These are phyloP conservation scores for Syritta pipiens DNA, from an alignment of 2,888 invertebrate species.

Conservation along the genomic window DNA sequence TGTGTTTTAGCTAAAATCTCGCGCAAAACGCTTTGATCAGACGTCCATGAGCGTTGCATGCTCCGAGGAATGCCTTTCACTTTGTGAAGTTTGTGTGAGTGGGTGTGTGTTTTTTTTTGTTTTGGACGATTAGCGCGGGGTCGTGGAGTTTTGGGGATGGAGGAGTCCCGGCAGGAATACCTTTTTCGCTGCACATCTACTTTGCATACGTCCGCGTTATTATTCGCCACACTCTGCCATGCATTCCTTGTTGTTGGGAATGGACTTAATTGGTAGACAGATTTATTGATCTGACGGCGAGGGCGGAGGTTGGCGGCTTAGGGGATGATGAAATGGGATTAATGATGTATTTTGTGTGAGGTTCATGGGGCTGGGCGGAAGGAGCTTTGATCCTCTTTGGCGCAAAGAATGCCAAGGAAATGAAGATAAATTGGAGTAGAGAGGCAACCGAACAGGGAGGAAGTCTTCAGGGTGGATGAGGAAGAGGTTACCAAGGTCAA, in stretches of 20 bases:
- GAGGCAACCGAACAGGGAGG: no score
- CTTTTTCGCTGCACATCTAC: not conserved
- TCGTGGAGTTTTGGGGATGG: conserved; percentile 2
- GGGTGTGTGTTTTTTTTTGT: no score
- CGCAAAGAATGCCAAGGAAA: no score
- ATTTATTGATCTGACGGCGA: conserved; percentile 17
- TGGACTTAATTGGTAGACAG: conserved; percentile 19
- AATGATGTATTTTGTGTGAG: not conserved
- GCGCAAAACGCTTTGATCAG: conserved; percentile 65
- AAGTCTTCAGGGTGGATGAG: no score
- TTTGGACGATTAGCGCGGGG: conserved; percentile 47
- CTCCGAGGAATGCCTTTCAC: conserved; percentile 37
- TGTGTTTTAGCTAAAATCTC: conserved; percentile 6
- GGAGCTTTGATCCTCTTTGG: no score
- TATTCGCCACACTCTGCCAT: not conserved
- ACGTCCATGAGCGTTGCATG: conserved; percentile 60
- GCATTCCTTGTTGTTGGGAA: not conserved
- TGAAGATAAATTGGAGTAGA: no score
- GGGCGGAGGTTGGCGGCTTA: no score
- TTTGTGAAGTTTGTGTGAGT: conserved; percentile 48
- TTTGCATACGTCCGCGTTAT: not conserved
- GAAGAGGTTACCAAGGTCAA: no score
- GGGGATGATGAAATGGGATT: not conserved
- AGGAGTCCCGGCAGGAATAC: no score
- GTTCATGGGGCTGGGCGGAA: not conserved